Evolutionary conservation across 2,888 invertebrate species (phyloP).

Genomic region (Branchellion lobata): DNA sequence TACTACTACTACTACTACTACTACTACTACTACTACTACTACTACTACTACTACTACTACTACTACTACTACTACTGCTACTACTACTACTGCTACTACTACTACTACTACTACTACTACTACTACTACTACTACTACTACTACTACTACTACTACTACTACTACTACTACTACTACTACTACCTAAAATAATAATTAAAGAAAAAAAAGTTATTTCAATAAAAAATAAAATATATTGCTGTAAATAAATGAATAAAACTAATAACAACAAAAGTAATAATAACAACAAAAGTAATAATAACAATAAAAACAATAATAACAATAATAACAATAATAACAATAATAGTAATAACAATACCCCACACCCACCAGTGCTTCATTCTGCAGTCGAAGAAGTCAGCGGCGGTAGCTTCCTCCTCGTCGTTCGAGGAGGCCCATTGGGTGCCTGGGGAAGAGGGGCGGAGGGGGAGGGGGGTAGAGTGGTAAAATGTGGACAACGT

Average conservation of each 20-base stretch:
- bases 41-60: constrained; percentile 39
- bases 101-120: constrained; percentile 24
- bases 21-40: constrained; percentile 44
- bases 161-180: too few relatives aligned
- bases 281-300: too few relatives aligned
- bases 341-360: too few relatives aligned
- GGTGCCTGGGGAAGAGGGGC: constrained; percentile 41
- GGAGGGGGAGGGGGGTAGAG: too few relatives aligned
- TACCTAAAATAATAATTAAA: too few relatives aligned
- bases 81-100: constrained; percentile 19
- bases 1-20: constrained; percentile 48
- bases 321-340: too few relatives aligned
- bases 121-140: constrained; percentile 44
- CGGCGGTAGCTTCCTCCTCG: constrained; percentile 12
- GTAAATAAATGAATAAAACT: too few relatives aligned
- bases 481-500: too few relatives aligned
- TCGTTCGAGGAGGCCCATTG: background rate
- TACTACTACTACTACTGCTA: constrained; percentile 1
- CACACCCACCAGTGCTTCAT: constrained; percentile 31
- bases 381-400: constrained; percentile 38
- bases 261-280: too few relatives aligned
- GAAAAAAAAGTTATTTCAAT: too few relatives aligned
- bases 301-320: too few relatives aligned
- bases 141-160: constrained; percentile 47
- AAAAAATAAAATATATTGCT: too few relatives aligned